These are phyloP conservation scores for Hyles lineata DNA, from an alignment of 2,888 invertebrate species.

Conservation along the genomic window DNA sequence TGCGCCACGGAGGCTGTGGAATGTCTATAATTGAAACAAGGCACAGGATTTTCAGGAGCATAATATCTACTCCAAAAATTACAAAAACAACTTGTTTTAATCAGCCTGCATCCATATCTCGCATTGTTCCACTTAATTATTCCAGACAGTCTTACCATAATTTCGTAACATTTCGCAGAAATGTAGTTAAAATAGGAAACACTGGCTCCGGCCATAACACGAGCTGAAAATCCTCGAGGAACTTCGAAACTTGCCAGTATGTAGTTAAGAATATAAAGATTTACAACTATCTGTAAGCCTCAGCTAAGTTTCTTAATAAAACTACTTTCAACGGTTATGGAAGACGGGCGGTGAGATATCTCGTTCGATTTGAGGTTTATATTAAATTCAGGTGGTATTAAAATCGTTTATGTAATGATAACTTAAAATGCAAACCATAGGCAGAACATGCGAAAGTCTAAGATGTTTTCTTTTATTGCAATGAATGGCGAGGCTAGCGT, in stretches of 20 bases:
- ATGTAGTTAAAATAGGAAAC: constrained; percentile 7
- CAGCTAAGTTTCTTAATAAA: constrained; percentile 46
- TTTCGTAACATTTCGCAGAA: not conserved
- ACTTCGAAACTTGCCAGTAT: constrained; percentile 22
- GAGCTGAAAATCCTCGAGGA: not conserved
- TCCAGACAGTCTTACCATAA: too few relatives aligned
- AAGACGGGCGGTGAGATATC: not conserved
- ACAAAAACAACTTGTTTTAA: too few relatives aligned
- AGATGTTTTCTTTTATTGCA: too few relatives aligned
- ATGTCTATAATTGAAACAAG: too few relatives aligned
- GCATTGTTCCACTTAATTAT: too few relatives aligned
- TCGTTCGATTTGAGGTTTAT: not conserved
- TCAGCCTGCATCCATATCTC: too few relatives aligned
- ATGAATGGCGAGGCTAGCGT: too few relatives aligned
- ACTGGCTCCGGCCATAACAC: not conserved
- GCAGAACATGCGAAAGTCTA: not conserved
- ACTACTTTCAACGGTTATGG: constrained; percentile 29
- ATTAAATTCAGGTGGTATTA: not conserved
- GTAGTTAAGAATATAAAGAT: constrained; percentile 44
- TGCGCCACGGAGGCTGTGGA: too few relatives aligned
- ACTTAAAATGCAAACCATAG: not conserved
- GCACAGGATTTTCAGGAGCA: too few relatives aligned
- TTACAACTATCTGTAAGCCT: constrained; percentile 51
- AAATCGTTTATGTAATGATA: not conserved
- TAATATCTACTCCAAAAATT: too few relatives aligned